These are phyloP conservation scores for Siniperca undulata DNA, from an alignment of 2,797 vertebrate genomes.

Conservation along the genomic window DNA sequence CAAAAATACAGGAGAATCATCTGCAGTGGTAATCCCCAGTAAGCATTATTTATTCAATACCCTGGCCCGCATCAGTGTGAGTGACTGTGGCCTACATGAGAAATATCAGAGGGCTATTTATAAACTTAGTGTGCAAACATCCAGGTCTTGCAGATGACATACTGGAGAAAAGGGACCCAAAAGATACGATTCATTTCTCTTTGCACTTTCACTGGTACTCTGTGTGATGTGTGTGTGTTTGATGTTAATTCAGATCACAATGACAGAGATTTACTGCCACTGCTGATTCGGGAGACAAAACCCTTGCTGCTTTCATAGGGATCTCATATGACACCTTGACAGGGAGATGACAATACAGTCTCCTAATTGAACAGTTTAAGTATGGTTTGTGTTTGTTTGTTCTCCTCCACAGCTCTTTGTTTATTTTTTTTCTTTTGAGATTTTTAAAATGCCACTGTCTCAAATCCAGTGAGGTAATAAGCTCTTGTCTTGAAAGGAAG, in stretches of 20 bases:
- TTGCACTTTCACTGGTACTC: conserved; percentile 3
- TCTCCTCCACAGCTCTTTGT: background rate
- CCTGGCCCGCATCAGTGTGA: conserved; percentile 74
- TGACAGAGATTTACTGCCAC: conserved; percentile 51
- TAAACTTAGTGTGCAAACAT: conserved; percentile 62
- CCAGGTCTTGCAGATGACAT: conserved; percentile 51
- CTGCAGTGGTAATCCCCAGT: conserved; percentile 73
- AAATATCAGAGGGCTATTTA: conserved; percentile 77
- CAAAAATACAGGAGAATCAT: conserved; percentile 56
- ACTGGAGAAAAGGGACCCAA: conserved; percentile 15
- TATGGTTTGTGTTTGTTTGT: conserved; percentile 27
- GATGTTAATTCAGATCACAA: conserved; percentile 43
- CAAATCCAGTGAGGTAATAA: conserved; percentile 47
- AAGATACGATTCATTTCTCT: conserved; percentile 24
- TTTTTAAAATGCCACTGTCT: conserved; percentile 13
- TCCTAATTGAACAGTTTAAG: conserved; percentile 56
- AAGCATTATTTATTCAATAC: conserved; percentile 85
- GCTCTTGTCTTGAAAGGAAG: conserved; percentile 28
- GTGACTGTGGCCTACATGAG: conserved; percentile 77
- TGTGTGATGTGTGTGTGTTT: conserved; percentile 26
- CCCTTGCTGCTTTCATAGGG: conserved; percentile 6
- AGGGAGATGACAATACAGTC: conserved; percentile 33
- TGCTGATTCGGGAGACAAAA: conserved; percentile 54
- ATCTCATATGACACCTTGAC: conserved; percentile 29
- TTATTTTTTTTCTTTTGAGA: conserved; percentile 3